These are phyloP conservation scores for Phalacrocorax aristotelis DNA, from an alignment of 2,113 vertebrate genomes.

Conservation along the genomic window DNA sequence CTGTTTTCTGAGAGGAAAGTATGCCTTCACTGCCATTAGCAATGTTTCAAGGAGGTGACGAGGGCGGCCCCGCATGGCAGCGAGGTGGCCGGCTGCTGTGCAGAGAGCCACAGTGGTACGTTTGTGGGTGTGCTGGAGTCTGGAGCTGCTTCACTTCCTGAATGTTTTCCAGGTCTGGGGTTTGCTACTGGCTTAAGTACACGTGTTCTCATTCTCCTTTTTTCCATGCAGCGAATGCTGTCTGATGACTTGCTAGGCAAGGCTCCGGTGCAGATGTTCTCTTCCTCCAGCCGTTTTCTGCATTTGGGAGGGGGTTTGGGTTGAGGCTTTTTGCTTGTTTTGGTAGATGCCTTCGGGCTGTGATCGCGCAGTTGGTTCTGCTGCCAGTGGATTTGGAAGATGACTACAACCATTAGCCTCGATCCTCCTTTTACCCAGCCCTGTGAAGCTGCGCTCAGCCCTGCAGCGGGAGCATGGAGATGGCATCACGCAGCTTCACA, in stretches of 20 bases:
- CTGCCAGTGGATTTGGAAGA: neutral
- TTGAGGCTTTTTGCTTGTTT: neutral
- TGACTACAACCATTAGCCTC: neutral
- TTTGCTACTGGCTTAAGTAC: neutral
- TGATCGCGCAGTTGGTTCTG: neutral
- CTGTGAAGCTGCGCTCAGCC: neutral
- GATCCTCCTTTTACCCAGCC: neutral
- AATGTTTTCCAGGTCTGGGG: neutral
- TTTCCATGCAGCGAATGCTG: neutral
- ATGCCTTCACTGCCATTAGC: neutral
- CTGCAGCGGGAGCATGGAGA: neutral
- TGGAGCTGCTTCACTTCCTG: neutral
- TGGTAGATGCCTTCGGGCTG: neutral
- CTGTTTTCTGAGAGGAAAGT: neutral
- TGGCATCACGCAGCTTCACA: fast-evolving
- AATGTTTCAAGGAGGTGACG: neutral
- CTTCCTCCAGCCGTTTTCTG: neutral
- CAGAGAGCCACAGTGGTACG: neutral
- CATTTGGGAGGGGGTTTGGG: neutral
- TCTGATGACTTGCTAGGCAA: neutral
- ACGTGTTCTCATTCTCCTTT: neutral
- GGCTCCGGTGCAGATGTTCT: neutral
- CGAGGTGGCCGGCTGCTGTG: neutral
- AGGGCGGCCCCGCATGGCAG: fast-evolving
- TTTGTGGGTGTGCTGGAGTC: neutral